These are phyloP conservation scores for Muscicapa comitata DNA, from an alignment of 2,797 vertebrate species.

Conservation along the genomic window DNA sequence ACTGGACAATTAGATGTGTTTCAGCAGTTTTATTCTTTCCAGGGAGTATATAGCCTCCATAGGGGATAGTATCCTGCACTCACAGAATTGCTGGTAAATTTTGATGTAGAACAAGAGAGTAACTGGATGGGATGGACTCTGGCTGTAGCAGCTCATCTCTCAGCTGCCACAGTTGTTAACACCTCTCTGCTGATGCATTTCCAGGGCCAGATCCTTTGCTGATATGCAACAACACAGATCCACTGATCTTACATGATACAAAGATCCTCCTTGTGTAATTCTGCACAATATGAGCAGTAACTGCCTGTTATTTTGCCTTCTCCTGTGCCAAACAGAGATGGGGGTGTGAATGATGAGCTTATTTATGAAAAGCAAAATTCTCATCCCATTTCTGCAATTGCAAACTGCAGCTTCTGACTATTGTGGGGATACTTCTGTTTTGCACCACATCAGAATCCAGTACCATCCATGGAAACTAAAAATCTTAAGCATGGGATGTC, in stretches of 20 bases:
- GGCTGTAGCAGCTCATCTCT: neutral
- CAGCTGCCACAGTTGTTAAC: neutral
- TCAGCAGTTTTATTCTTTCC: neutral
- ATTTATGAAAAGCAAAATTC: neutral
- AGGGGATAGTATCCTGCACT: neutral
- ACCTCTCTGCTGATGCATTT: neutral
- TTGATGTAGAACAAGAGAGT: neutral
- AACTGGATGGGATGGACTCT: neutral
- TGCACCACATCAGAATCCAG: neutral
- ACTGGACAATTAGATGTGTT: slow-evolving; percentile 6
- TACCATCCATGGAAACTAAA: neutral
- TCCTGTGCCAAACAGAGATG: neutral
- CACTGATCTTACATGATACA: neutral
- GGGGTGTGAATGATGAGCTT: neutral
- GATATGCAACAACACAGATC: neutral
- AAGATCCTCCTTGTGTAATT: neutral
- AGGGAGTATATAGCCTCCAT: neutral
- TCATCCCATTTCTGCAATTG: neutral
- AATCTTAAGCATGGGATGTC: neutral
- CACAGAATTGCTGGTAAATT: neutral
- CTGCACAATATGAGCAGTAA: neutral
- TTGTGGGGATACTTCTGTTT: neutral
- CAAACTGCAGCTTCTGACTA: neutral
- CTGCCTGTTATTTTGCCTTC: neutral
- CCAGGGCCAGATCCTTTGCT: neutral